Evolutionary conservation across 2,113 vertebrate species (phyloP).

Genomic region (Aix galericulata): DNA sequence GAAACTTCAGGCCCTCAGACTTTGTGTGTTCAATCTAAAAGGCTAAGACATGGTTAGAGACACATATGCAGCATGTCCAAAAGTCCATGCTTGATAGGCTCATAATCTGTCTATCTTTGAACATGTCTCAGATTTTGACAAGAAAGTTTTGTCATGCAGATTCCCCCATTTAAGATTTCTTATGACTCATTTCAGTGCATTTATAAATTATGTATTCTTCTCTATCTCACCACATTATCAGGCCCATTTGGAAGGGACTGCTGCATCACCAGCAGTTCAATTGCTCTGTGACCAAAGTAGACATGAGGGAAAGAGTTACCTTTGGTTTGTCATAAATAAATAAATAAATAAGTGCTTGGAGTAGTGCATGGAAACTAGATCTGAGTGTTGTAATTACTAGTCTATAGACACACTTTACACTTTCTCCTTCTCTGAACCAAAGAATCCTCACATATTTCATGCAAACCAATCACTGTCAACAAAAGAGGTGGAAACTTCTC

Average conservation of each 20-base stretch:
- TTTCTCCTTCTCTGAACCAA: neutral
- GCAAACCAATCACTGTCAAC: neutral
- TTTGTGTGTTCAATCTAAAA: neutral
- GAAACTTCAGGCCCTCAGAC: neutral
- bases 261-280: neutral
- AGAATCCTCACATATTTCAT: neutral
- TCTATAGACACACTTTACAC: neutral
- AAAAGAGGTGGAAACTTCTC: neutral
- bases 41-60: neutral
- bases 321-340: neutral
- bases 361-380: neutral
- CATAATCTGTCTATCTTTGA: neutral
- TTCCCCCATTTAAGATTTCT: neutral
- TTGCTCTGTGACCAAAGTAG: neutral
- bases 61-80: neutral
- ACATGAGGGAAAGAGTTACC: neutral
- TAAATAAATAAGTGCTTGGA: neutral
- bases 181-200: neutral
- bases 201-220: neutral
- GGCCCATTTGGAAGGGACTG: neutral
- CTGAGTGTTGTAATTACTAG: neutral
- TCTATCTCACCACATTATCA: neutral
- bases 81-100: neutral
- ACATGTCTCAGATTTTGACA: neutral
- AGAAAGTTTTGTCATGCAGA: neutral